Evolutionary conservation across 2,797 vertebrate genomes (phyloP).

Genomic region (Neomorphus geoffroyi): DNA sequence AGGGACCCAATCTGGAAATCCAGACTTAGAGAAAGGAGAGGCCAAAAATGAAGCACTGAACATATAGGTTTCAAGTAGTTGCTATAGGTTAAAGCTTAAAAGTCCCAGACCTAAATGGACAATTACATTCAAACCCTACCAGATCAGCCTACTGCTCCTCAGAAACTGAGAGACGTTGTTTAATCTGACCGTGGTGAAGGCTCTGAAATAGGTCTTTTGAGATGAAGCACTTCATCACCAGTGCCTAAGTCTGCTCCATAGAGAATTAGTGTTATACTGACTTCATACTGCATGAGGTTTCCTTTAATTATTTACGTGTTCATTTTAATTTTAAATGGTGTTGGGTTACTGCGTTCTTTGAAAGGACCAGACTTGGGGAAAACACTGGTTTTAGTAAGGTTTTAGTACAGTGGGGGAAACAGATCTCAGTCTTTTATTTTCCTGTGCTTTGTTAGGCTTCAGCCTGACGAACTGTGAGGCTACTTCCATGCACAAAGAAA

Average conservation of each 20-base stretch:
- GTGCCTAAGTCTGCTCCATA: background rate
- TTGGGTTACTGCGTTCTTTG: background rate
- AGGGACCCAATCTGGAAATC: background rate
- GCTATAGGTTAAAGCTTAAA: background rate
- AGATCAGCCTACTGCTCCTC: background rate
- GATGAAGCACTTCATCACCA: background rate
- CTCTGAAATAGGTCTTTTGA: background rate
- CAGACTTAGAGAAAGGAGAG: background rate
- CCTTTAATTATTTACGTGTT: background rate
- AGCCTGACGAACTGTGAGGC: background rate
- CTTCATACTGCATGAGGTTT: background rate
- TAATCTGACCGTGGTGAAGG: background rate
- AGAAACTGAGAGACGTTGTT: too few relatives aligned
- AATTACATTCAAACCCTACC: background rate
- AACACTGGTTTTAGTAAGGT: background rate
- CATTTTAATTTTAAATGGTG: background rate
- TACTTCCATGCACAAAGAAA: background rate
- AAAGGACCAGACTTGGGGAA: background rate
- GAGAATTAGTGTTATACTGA: background rate
- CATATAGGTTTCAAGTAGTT: background rate
- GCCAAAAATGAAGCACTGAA: background rate
- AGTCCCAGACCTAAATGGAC: background rate
- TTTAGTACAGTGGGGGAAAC: background rate
- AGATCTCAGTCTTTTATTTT: background rate
- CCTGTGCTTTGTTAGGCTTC: background rate